Conservation (phyloP, 2,888 invertebrate species). For the Spodoptera littoralis region DNA sequence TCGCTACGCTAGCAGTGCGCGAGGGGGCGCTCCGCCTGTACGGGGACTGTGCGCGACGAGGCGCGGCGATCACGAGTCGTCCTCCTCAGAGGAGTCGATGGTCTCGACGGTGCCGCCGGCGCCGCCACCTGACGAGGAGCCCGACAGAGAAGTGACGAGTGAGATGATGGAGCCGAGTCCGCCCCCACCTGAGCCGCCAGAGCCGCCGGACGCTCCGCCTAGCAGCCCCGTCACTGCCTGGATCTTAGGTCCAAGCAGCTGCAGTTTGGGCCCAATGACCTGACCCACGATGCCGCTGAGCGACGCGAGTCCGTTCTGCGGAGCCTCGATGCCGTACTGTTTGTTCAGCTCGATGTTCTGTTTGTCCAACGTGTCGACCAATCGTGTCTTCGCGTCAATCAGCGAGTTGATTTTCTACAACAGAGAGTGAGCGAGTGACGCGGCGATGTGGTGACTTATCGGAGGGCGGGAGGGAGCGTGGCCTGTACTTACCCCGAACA, state of each 20-base stretch:
- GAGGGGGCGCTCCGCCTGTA: slow-evolving; percentile 2
- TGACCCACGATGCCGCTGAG: slow-evolving; percentile 91
- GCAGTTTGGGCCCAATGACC: slow-evolving; percentile 92
- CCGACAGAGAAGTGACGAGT: slow-evolving; percentile 83
- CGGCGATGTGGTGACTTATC: slow-evolving; percentile 9
- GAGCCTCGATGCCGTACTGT: slow-evolving; percentile 92
- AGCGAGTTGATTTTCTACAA: slow-evolving; percentile 94
- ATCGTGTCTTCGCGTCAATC: slow-evolving; percentile 93
- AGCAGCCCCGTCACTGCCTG: slow-evolving; percentile 87
- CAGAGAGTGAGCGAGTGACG: slow-evolving; percentile 53
- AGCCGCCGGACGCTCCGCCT: slow-evolving; percentile 89
- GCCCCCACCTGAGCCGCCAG: slow-evolving; percentile 87
- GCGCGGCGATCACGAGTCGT: slow-evolving; percentile 75
- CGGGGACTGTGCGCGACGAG: slow-evolving; percentile 10
- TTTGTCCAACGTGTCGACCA: slow-evolving; percentile 91
- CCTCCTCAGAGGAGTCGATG: slow-evolving; percentile 83
- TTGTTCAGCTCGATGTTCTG: slow-evolving; percentile 93
- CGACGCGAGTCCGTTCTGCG: slow-evolving; percentile 89
- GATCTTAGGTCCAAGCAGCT: slow-evolving; percentile 91
- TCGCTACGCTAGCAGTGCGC: too few relatives aligned
- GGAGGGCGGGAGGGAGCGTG: neutral
- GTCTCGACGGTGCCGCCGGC: slow-evolving; percentile 81
- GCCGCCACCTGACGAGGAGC: slow-evolving; percentile 82
- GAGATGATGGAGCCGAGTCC: slow-evolving; percentile 84
- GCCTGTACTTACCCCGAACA: slow-evolving; percentile 92